Evolutionary conservation across 2,113 vertebrate species (phyloP).

Genomic region (Gracilinanus agilis): DNA sequence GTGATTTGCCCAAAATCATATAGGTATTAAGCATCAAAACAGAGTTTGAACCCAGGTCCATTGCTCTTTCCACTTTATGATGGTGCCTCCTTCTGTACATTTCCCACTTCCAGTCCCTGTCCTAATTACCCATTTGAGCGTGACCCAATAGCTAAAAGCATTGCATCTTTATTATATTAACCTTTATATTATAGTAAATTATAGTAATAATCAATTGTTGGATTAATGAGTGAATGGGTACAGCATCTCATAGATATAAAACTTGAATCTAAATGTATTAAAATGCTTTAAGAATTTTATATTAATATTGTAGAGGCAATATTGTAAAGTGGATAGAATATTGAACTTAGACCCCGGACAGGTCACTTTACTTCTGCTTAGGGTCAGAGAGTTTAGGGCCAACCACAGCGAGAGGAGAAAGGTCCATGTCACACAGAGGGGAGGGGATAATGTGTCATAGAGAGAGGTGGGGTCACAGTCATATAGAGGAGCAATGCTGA

Average conservation of each 20-base stretch:
- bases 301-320: background rate
- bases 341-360: background rate
- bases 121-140: background rate
- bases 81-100: background rate
- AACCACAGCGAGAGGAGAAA: background rate
- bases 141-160: background rate
- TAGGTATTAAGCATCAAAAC: no score
- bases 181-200: no score
- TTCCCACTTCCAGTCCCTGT: background rate
- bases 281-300: background rate
- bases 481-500: background rate
- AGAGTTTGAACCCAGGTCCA: background rate
- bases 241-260: background rate
- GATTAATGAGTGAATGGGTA: background rate
- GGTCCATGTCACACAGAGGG: background rate
- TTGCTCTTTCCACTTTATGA: background rate
- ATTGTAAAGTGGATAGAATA: background rate
- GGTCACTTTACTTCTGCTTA: background rate
- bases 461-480: background rate
- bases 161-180: background rate
- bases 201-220: background rate
- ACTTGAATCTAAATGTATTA: background rate
- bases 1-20: background rate
- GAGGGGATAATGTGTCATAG: conserved; percentile 21
- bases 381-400: no score